A percentile compares a stretch with the other conserved stretches of the same genome.
These are phyloP conservation scores for Isaurus tuberculatus DNA, from an alignment of 92 coral and sea anemone species.

Conservation along the genomic window DNA sequence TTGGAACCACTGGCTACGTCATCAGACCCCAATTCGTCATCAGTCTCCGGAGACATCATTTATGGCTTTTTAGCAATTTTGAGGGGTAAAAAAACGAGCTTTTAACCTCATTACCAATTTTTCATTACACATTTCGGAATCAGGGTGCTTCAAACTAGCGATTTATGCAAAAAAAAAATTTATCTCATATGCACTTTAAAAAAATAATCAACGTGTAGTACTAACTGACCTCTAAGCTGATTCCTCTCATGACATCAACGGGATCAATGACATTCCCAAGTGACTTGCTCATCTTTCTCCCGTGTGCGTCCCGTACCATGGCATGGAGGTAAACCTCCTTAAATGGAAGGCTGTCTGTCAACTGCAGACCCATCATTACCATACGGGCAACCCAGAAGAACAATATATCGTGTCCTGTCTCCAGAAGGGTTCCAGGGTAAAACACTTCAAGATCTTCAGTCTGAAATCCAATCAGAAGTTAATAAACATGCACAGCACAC, in stretches of 20 bases:
- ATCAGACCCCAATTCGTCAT: too few species aligned
- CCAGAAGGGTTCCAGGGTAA: constrained; percentile 94
- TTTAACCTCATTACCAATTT: too few species aligned
- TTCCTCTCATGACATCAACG: constrained; percentile 94
- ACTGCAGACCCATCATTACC: constrained; percentile 97
- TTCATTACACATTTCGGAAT: too few species aligned
- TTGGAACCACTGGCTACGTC: too few species aligned
- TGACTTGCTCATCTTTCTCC: constrained; percentile 99
- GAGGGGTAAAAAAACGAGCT: too few species aligned
- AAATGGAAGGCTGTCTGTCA: constrained; percentile 91
- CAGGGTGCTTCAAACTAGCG: too few species aligned
- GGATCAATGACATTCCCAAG: constrained; percentile 99
- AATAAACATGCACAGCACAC: too few species aligned
- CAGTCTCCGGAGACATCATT: too few species aligned
- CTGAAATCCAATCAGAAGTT: constrained; percentile 47
- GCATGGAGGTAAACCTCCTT: constrained; percentile 98
- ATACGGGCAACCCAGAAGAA: constrained; percentile 99
- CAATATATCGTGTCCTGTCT: constrained; percentile 98
- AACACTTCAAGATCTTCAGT: constrained; percentile 85
- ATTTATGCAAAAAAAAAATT: too few species aligned
- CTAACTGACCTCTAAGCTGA: constrained; percentile 81
- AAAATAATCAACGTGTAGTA: too few species aligned
- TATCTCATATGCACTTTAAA: too few species aligned
- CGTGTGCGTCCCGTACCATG: constrained; percentile 99
- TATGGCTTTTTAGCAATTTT: too few species aligned